Evolutionary conservation across 2,888 invertebrate genomes (phyloP).

Genomic region (Kuschelorhynchus macadamiae): DNA sequence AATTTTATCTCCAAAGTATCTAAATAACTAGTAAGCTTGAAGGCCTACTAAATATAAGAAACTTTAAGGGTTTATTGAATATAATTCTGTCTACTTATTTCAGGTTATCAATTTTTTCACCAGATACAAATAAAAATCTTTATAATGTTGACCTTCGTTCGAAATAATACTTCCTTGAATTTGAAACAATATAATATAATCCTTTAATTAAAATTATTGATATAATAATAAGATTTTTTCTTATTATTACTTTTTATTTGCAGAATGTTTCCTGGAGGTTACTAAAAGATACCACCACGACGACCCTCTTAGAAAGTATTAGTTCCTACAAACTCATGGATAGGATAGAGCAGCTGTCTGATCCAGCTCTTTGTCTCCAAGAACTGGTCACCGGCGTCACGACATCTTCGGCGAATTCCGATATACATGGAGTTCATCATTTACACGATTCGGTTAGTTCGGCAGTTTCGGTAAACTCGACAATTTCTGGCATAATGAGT

Average conservation of each 20-base stretch:
- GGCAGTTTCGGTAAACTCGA: conserved; percentile 73
- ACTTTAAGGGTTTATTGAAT: too few relatives aligned
- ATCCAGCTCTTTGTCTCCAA: conserved; percentile 81
- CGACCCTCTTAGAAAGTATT: conserved; percentile 44
- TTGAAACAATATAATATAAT: too few relatives aligned
- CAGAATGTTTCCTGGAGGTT: conserved; percentile 23
- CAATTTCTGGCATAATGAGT: conserved; percentile 73
- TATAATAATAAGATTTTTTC: neutral
- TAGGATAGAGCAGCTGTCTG: conserved; percentile 78
- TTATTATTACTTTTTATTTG: conserved; percentile 2
- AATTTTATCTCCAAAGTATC: too few relatives aligned
- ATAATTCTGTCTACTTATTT: too few relatives aligned
- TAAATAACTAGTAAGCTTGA: too few relatives aligned
- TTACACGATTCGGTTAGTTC: conserved; percentile 70
- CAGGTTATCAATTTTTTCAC: too few relatives aligned
- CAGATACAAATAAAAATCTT: too few relatives aligned
- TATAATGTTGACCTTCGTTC: too few relatives aligned
- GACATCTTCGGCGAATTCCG: conserved; percentile 70
- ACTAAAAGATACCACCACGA: conserved; percentile 44
- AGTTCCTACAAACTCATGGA: conserved; percentile 69
- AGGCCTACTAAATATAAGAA: too few relatives aligned
- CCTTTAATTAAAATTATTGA: neutral
- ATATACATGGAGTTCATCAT: conserved; percentile 71
- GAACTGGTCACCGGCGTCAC: conserved; percentile 78
- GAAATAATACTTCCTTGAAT: too few relatives aligned